Percentiles rank a stretch among this genome's conserved stretches.
Evolutionary conservation across 2,888 invertebrate species (phyloP).

Genomic region (Harpalus rubripes): DNA sequence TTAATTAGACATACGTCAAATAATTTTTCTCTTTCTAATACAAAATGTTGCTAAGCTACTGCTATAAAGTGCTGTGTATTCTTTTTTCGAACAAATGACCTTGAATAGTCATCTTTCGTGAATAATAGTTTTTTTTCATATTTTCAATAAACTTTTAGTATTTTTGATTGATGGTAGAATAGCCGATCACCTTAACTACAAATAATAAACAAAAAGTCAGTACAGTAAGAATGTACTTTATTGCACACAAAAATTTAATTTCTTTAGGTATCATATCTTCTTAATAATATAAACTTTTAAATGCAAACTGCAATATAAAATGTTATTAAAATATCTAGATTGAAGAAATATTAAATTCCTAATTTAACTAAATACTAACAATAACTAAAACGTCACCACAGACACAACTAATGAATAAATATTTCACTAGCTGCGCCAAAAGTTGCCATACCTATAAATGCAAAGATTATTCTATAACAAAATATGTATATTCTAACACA

Average conservation of each 20-base stretch:
- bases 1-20: no score
- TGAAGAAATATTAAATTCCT: constrained; percentile 58
- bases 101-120: no score
- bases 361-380: constrained; percentile 56
- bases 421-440: constrained; percentile 35
- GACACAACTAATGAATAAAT: constrained; percentile 34
- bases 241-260: constrained; percentile 64
- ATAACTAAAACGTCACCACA: constrained; percentile 59
- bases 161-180: no score
- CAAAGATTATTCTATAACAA: constrained; percentile 57
- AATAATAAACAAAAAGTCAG: constrained; percentile 35
- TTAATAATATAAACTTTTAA: constrained; percentile 66
- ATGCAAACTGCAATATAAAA: constrained; percentile 67
- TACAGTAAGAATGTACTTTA: constrained; percentile 67
- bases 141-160: no score
- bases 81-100: no score
- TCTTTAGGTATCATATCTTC: constrained; percentile 62
- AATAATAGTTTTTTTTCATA: no score
- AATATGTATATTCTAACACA: constrained; percentile 58
- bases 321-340: constrained; percentile 67
- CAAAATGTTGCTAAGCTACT: no score
- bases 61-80: no score
- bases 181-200: neutral
- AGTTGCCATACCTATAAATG: constrained; percentile 57
- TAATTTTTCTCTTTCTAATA: no score